Evolutionary conservation across 2,113 vertebrate genomes (phyloP).

Genomic region (Donacobius atricapilla): DNA sequence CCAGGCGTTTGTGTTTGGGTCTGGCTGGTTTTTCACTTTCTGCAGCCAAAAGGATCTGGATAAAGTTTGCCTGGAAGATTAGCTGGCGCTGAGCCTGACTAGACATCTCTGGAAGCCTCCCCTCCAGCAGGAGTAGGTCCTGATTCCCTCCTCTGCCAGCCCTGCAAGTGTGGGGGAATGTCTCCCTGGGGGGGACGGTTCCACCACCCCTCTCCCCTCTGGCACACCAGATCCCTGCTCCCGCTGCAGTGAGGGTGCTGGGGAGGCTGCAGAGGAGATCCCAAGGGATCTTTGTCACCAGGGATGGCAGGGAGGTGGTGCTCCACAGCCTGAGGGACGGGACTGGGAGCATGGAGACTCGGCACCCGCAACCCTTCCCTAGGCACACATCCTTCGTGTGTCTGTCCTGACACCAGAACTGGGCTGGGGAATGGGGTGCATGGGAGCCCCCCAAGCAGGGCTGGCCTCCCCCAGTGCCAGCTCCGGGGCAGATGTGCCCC

Average conservation of each 20-base stretch:
- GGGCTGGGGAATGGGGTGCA: background rate
- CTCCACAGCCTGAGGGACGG: fast-evolving
- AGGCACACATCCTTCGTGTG: background rate
- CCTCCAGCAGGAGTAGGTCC: background rate
- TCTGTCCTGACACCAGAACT: fast-evolving
- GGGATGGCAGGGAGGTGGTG: background rate
- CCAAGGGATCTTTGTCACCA: background rate
- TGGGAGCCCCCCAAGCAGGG: background rate
- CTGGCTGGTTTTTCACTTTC: conserved; percentile 26
- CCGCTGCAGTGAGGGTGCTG: background rate
- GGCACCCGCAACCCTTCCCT: fast-evolving
- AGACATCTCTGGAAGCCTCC: conserved; percentile 39
- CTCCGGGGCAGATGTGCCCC: background rate
- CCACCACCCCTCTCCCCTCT: background rate
- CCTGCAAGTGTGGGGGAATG: fast-evolving
- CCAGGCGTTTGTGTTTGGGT: background rate
- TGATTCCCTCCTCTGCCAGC: background rate
- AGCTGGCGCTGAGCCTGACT: background rate
- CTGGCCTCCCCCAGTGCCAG: background rate
- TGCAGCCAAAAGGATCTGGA: conserved; percentile 57
- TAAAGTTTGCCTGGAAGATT: conserved; percentile 57
- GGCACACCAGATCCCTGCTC: fast-evolving
- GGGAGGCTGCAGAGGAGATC: fast-evolving
- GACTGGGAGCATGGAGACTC: fast-evolving
- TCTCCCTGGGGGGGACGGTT: background rate